Percentiles rank a stretch among this genome's conserved stretches.
Evolutionary conservation across 1,140 invertebrate genomes (phyloP).

Genomic region (Aphelinus atriplicis): DNA sequence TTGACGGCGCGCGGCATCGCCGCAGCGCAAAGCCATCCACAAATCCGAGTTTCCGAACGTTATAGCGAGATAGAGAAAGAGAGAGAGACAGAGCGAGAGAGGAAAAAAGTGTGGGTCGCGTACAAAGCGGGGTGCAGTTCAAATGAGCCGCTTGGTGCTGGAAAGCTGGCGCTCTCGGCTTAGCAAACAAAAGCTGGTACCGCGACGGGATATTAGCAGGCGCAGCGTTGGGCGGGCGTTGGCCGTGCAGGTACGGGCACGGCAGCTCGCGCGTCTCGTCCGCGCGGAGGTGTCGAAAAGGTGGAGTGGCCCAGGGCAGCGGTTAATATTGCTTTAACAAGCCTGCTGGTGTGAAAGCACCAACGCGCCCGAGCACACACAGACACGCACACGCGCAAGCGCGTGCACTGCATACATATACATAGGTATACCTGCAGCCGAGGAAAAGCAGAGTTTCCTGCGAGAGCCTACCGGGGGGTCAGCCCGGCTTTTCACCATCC

Average conservation of each 20-base stretch:
- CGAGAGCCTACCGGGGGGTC: too few relatives aligned
- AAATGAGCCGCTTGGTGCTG: too few relatives aligned
- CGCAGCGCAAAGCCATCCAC: background rate
- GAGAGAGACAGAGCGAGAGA: background rate
- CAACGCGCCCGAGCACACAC: background rate
- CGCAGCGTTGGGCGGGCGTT: background rate
- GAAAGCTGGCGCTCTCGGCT: background rate
- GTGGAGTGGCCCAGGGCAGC: slow-evolving; percentile 40
- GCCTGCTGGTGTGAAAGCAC: slow-evolving; percentile 34
- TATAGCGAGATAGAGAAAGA: background rate
- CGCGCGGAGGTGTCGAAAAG: slow-evolving; percentile 47
- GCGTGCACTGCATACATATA: background rate
- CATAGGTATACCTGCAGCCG: too few relatives aligned
- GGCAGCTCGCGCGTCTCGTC: slow-evolving; percentile 20
- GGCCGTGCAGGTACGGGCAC: slow-evolving; percentile 8
- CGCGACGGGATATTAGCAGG: slow-evolving; percentile 13
- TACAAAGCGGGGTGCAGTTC: too few relatives aligned
- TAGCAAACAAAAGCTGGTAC: slow-evolving; percentile 42
- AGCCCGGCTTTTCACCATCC: too few relatives aligned
- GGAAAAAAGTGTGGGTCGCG: background rate
- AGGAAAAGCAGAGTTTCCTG: too few relatives aligned
- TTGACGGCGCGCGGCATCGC: too few relatives aligned
- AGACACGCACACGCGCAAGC: slow-evolving; percentile 21
- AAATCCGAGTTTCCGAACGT: background rate
- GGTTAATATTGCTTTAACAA: slow-evolving; percentile 55